phyloP scores from a whole-genome alignment of 1,140 invertebrate genomes.

The Lordiphosa collinella region DNA sequence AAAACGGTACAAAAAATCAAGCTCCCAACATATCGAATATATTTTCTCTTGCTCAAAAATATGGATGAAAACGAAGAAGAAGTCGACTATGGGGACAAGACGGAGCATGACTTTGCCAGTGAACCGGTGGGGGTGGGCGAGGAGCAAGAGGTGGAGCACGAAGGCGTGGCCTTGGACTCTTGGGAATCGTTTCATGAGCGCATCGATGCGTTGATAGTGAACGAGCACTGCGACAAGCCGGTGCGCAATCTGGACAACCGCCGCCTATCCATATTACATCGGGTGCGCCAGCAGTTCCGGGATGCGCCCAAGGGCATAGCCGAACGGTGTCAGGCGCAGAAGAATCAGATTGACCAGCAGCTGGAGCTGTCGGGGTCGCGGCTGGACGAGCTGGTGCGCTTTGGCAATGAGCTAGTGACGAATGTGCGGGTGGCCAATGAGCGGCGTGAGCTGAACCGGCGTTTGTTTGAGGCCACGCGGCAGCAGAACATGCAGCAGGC shows the following conservation, averaged over 20 bases:
- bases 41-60: neutral
- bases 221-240: conserved; percentile 41
- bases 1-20: too few relatives aligned
- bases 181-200: conserved; percentile 57
- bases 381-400: conserved; percentile 80
- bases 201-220: conserved; percentile 39
- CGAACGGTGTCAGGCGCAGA: conserved; percentile 33
- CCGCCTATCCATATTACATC: conserved; percentile 22
- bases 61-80: conserved; percentile 54
- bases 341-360: conserved; percentile 64
- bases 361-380: conserved; percentile 55
- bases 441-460: conserved; percentile 83
- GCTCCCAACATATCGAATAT: too few relatives aligned
- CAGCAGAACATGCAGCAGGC: conserved; percentile 46
- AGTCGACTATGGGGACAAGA: conserved; percentile 20
- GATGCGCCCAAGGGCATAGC: conserved; percentile 39
- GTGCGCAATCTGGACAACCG: conserved; percentile 39
- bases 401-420: conserved; percentile 86
- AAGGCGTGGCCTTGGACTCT: conserved; percentile 18
- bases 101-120: conserved; percentile 12
- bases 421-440: conserved; percentile 88
- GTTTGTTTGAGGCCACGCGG: conserved; percentile 80
- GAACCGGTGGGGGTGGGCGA: conserved; percentile 16
- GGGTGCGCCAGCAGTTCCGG: conserved; percentile 29
- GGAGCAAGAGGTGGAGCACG: conserved; percentile 17